Evolutionary conservation across 2,888 invertebrate species (phyloP), one percentile per base, ranked within the genome.

Genomic region (Osedax frankpressi): DNA sequence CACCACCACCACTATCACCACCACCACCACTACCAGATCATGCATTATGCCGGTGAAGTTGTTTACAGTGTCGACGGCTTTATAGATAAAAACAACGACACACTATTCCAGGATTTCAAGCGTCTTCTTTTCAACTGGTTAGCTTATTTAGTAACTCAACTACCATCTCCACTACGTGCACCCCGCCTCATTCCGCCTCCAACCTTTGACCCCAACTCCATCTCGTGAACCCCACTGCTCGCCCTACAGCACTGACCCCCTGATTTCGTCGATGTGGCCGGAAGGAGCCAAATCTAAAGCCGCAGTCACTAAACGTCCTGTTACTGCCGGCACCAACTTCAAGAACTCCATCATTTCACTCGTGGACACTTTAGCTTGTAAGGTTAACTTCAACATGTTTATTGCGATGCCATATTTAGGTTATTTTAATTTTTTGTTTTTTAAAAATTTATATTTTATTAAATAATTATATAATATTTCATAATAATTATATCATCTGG

Each of bases 21-120:
- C n/a, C n/a, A n/a, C n/a, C n/a, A n/a, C n/a, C 44, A 44, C 44
- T 19, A 44, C 6, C 19, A 44, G 44, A 86, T 80, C 82, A 91
- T 91, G 19, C 97, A 97, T 84, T 97, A 97, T 84, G 97, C 97
- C 0, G 97, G 97, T 2, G 93, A 95, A 81, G 97, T 97, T 29
- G 91, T 92, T 19, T 97, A 97, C 86, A 89, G 89, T 73, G 89
- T 94, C 25, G 87, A 88, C 19, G 94, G 94, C 0, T 97, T 97
- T 86, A 89, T 97, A 85, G 96, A 97, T 85, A 97, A 97, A 86
- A 97, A 97, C 86, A 93, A 91, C 85, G 97, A 97, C 84, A 92
- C 92, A 0, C 87, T 97, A 70, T 97, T 93, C 87, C 95, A 95
- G 87, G 96, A 97, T 86, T 92, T 97, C 81, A 97, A 96, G 86